Evolutionary conservation across 2,888 invertebrate genomes (phyloP).

Genomic region (Lycophotia porphyrea): DNA sequence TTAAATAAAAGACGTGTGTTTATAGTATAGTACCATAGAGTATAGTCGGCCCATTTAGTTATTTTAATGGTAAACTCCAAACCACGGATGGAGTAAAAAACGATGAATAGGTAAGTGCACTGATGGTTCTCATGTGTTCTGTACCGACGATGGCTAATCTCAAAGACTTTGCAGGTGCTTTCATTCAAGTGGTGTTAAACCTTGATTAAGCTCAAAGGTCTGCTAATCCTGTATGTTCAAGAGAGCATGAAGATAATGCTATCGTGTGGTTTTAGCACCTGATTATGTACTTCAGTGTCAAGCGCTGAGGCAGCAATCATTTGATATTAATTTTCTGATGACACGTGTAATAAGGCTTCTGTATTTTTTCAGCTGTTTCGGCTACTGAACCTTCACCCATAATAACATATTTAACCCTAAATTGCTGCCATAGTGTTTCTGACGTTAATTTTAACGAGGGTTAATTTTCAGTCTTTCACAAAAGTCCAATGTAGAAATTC

Average conservation of each 20-base stretch:
- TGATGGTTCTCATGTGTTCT: background rate
- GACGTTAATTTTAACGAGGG: background rate
- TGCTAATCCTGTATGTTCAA: constrained; percentile 16
- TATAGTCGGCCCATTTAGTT: background rate
- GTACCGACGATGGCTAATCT: constrained; percentile 8
- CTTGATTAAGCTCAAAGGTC: background rate
- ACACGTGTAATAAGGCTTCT: background rate
- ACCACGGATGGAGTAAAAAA: background rate
- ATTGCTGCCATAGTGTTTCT: background rate
- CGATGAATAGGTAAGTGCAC: background rate
- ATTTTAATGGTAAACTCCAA: background rate
- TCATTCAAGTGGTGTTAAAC: background rate
- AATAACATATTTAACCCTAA: background rate
- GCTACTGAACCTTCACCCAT: background rate
- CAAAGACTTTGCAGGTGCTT: background rate
- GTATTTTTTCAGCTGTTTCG: background rate
- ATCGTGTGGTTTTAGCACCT: constrained; percentile 10
- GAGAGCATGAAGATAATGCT: constrained; percentile 38
- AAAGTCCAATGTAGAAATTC: too few relatives aligned
- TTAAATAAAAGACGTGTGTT: background rate
- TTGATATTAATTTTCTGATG: constrained; percentile 16
- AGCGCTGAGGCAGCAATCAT: background rate
- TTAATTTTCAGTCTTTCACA: background rate
- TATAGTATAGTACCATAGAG: background rate
- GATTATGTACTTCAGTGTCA: constrained; percentile 26